phyloP scores from a whole-genome alignment of 2,888 invertebrate genomes.

The Proisotoma minuta region DNA sequence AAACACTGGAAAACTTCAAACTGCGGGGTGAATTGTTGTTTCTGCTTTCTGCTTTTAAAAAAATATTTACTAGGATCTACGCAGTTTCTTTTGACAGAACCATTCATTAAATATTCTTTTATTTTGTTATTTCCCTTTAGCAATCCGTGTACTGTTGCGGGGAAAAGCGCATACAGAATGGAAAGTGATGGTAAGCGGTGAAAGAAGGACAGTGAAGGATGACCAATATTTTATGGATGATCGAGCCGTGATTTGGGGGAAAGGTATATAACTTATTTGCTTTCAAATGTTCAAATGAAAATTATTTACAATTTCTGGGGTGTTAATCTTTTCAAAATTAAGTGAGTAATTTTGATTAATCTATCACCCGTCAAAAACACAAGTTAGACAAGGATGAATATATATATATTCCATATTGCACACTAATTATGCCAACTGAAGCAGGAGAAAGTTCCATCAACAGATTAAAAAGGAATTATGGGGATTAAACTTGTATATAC shows the following conservation, averaged over 20 bases:
- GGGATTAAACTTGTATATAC: no score
- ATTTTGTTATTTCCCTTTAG: constrained; percentile 53
- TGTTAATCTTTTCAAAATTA: background rate
- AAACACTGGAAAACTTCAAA: constrained; percentile 70
- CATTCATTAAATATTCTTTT: no score
- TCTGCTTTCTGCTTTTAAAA: no score
- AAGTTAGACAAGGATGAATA: no score
- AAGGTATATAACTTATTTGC: no score
- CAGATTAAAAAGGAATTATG: no score
- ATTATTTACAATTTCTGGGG: background rate
- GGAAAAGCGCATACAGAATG: constrained; percentile 73
- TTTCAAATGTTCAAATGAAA: background rate
- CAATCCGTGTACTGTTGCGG: constrained; percentile 63
- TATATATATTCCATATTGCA: no score
- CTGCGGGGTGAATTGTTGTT: constrained; percentile 62
- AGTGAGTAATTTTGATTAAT: no score
- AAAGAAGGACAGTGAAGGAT: constrained; percentile 67
- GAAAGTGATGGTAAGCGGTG: constrained; percentile 69
- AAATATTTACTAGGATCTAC: no score
- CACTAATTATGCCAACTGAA: no score
- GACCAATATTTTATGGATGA: constrained; percentile 74
- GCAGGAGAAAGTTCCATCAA: no score
- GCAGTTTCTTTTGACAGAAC: background rate
- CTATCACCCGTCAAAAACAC: no score
- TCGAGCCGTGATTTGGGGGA: constrained; percentile 67